Base-by-base conservation (phyloP, 2,888 invertebrate species). In the Eutolmus rufibarbis region DNA sequence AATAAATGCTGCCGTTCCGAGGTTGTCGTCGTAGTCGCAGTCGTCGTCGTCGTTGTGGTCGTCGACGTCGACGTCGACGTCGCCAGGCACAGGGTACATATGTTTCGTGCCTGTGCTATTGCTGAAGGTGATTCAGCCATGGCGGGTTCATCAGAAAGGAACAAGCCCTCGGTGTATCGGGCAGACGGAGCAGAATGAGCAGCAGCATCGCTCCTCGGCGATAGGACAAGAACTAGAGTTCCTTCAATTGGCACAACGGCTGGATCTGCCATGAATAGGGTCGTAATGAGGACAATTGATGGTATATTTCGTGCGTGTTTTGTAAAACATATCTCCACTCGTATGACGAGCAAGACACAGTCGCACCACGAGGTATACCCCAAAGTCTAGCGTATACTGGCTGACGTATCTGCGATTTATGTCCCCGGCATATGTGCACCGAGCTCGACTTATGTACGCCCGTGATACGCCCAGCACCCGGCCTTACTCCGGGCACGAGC, bases 241-340 rank as follows among this genome's bases (percentile, higher is more conserved):
- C 31, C 85, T 85, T 85, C 85, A 74, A 85, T 85, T 74, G 85
- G 87, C 86, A 88, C 88, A 74, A 74, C 43, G 74, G 74, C 85
- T 74, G 85, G 87, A 88, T 89, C 87, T 87, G 78, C 87, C 84
- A 88, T 89, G 89, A 89, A 89, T 89, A 89, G 89, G 88, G 87
- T 87, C 87, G 88, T 89, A 89, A 89, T 89, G 89, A 89, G 89
- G 88, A 89, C 89, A 88, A 89, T 89, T 89, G 89, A 89, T 88
- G 88, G 88, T 88, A 88, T 88, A 89, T 89, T 88, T 89, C 88
- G 89, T 89, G 89, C 88, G 88, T 88, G 88, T 86, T 77, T 78
- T 86, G 86, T 86, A 78, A 78, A 86, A 78, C 78, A 86, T 86
- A 85, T 85, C 74, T 74, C 85, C 74, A 43, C 74, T 74, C 85